phyloP scores from a whole-genome alignment of 1,140 invertebrate species.

The Hycleus phaleratus region DNA sequence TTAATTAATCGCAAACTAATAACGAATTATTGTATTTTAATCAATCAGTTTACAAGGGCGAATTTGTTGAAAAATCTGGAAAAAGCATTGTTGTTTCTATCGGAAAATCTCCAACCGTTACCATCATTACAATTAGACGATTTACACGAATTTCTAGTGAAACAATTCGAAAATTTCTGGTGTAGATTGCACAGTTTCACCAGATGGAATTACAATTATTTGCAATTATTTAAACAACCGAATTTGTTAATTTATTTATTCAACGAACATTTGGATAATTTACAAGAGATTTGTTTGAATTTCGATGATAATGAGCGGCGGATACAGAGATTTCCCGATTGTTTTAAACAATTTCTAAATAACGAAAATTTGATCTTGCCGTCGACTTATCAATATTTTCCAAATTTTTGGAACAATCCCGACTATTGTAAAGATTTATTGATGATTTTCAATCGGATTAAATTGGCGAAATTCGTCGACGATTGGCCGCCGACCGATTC shows the following conservation, averaged over 20 bases:
- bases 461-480: slow-evolving; percentile 27
- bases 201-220: slow-evolving; percentile 44
- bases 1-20: slow-evolving; percentile 31
- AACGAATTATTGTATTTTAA: slow-evolving; percentile 24
- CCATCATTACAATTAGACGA: slow-evolving; percentile 53
- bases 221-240: slow-evolving; percentile 45
- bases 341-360: slow-evolving; percentile 43
- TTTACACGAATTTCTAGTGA: slow-evolving; percentile 47
- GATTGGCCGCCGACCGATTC: slow-evolving; percentile 31
- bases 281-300: slow-evolving; percentile 54
- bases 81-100: slow-evolving; percentile 50
- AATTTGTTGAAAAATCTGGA: slow-evolving; percentile 39
- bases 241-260: slow-evolving; percentile 54
- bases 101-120: slow-evolving; percentile 45
- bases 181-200: slow-evolving; percentile 47
- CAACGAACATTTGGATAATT: slow-evolving; percentile 54
- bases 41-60: slow-evolving; percentile 10
- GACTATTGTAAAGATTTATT: slow-evolving; percentile 21
- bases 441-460: slow-evolving; percentile 21
- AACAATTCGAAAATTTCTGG: slow-evolving; percentile 57
- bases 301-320: slow-evolving; percentile 34
- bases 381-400: slow-evolving; percentile 49
- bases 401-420: slow-evolving; percentile 44
- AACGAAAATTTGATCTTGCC: slow-evolving; percentile 39
- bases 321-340: slow-evolving; percentile 45